Conservation (phyloP, 2,797 vertebrate genomes). For the Enoplosus armatus region DNA sequence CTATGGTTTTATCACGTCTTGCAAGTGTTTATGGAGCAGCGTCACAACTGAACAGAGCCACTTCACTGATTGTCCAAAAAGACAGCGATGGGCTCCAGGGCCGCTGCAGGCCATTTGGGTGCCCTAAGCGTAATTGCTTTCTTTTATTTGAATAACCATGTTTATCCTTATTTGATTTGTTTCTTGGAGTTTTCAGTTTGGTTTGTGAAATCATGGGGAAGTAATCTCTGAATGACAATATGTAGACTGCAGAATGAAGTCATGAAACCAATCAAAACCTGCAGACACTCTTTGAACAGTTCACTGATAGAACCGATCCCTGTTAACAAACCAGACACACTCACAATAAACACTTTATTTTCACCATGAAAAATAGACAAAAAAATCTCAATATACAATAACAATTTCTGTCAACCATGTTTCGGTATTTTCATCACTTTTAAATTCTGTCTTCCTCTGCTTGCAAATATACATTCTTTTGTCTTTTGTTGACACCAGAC, state of each 20-base stretch:
- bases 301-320: background rate
- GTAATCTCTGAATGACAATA: background rate
- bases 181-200: background rate
- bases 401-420: conserved; percentile 21
- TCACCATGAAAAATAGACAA: conserved; percentile 83
- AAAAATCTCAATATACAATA: conserved; percentile 68
- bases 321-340: conserved; percentile 25
- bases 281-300: no score
- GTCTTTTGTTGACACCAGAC: conserved; percentile 56
- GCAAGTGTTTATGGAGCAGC: background rate
- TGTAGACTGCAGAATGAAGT: no score
- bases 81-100: no score
- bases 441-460: conserved; percentile 6
- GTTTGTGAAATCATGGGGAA: background rate
- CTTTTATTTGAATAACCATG: no score
- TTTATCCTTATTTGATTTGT: background rate
- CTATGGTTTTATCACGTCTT: background rate
- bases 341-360: conserved; percentile 87
- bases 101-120: no score
- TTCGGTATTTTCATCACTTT: conserved; percentile 40
- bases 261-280: no score
- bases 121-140: no score
- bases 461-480: conserved; percentile 58
- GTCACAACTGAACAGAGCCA: background rate
- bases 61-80: background rate